Evolutionary conservation across 2,113 vertebrate genomes (phyloP).

Genomic region (Caranx melampygus): DNA sequence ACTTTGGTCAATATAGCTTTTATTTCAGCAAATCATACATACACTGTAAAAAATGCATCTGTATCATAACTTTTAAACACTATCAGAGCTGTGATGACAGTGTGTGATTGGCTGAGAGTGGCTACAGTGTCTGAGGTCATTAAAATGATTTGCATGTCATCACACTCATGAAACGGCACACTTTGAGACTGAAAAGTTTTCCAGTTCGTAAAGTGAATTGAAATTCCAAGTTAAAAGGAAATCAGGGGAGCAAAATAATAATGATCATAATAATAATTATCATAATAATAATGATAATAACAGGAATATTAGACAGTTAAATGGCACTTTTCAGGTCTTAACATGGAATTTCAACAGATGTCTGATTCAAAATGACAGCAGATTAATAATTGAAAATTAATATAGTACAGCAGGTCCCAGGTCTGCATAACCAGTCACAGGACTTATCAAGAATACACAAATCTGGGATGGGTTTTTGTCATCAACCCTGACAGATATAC

Average conservation of each 20-base stretch:
- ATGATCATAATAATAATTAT: background rate
- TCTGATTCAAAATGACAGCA: conserved; percentile 50
- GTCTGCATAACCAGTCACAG: conserved; percentile 52
- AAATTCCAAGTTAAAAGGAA: conserved; percentile 65
- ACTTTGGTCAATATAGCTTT: conserved; percentile 92
- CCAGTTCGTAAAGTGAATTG: conserved; percentile 46
- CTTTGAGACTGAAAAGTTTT: conserved; percentile 37
- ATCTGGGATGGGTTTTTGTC: conserved; percentile 56
- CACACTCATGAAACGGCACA: conserved; percentile 57
- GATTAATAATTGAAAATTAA: conserved; percentile 45
- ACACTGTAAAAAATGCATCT: conserved; percentile 94
- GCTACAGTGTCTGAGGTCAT: conserved; percentile 79
- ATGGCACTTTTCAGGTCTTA: conserved; percentile 75
- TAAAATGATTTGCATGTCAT: conserved; percentile 66
- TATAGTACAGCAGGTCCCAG: conserved; percentile 52
- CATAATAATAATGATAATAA: background rate
- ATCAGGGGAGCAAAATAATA: background rate
- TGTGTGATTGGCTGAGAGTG: conserved; percentile 70
- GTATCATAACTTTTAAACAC: conserved; percentile 74
- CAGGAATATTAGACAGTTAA: conserved; percentile 28
- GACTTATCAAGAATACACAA: conserved; percentile 49
- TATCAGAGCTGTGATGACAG: conserved; percentile 72
- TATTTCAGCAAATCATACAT: conserved; percentile 98
- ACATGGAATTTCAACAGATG: conserved; percentile 63
- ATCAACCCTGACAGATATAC: conserved; percentile 52